Evolutionary conservation across 1,140 invertebrate species (phyloP).

Genomic region (Phymastichus coffea): DNA sequence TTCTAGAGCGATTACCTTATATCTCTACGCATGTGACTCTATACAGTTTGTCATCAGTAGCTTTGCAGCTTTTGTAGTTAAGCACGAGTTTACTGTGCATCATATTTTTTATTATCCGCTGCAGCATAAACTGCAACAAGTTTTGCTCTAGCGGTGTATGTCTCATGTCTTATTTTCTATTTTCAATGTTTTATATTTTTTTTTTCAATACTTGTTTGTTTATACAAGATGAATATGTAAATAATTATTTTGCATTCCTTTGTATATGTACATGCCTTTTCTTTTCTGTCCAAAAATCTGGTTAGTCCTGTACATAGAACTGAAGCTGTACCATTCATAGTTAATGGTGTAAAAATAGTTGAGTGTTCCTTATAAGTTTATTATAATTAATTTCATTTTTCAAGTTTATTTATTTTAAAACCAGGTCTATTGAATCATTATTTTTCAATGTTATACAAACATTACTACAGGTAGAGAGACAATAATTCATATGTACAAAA

Average conservation of each 20-base stretch:
- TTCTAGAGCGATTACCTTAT: slow-evolving; percentile 41
- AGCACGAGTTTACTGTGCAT: slow-evolving; percentile 54
- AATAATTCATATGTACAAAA: slow-evolving; percentile 9
- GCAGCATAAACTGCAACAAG: slow-evolving; percentile 49
- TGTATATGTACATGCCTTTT: slow-evolving; percentile 17
- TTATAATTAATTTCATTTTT: not conserved
- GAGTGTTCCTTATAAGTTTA: not conserved
- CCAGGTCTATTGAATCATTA: not conserved
- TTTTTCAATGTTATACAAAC: slow-evolving; percentile 16
- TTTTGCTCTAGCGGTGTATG: slow-evolving; percentile 56
- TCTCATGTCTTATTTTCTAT: slow-evolving; percentile 55
- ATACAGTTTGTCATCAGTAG: slow-evolving; percentile 54
- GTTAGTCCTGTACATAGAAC: slow-evolving; percentile 2
- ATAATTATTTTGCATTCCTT: slow-evolving; percentile 16
- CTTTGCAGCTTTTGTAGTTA: slow-evolving; percentile 57
- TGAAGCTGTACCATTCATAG: not conserved
- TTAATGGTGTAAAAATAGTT: not conserved
- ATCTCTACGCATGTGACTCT: slow-evolving; percentile 55
- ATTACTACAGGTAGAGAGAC: slow-evolving; percentile 25
- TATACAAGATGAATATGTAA: slow-evolving; percentile 25
- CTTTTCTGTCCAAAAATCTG: slow-evolving; percentile 22
- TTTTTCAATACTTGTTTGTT: slow-evolving; percentile 35
- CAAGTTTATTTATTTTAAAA: not conserved
- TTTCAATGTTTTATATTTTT: slow-evolving; percentile 41
- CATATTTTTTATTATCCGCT: slow-evolving; percentile 45